These are phyloP conservation scores for Endotricha flammealis DNA, from an alignment of 2,888 invertebrate species.

Conservation along the genomic window DNA sequence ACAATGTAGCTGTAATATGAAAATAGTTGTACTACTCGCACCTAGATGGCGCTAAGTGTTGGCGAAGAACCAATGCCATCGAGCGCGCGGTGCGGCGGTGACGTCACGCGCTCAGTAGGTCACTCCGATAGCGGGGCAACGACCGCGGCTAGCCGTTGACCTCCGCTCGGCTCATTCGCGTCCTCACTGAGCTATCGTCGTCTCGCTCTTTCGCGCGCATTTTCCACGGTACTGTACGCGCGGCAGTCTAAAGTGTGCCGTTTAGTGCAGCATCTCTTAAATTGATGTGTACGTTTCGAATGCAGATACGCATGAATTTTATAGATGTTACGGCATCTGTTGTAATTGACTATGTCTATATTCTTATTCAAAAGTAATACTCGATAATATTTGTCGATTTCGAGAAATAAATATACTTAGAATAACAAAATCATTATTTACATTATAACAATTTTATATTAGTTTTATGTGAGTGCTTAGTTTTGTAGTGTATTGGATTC, in stretches of 20 bases:
- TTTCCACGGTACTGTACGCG: constrained; percentile 59
- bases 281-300: constrained; percentile 42
- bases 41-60: constrained; percentile 64
- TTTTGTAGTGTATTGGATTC: too few relatives aligned
- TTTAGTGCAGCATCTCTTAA: constrained; percentile 46
- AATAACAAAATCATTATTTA: too few relatives aligned
- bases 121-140: constrained; percentile 79
- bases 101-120: constrained; percentile 79
- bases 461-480: too few relatives aligned
- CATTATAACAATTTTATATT: too few relatives aligned
- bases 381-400: too few relatives aligned
- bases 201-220: constrained; percentile 56
- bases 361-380: too few relatives aligned
- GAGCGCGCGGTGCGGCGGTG: constrained; percentile 67
- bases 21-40: constrained; percentile 48
- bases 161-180: constrained; percentile 71
- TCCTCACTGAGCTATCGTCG: constrained; percentile 56
- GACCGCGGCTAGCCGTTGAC: constrained; percentile 80
- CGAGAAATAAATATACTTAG: too few relatives aligned
- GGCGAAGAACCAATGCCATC: constrained; percentile 51
- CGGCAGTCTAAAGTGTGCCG: constrained; percentile 45
- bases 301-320: constrained; percentile 8
- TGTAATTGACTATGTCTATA: constrained; percentile 7
- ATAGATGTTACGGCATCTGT: constrained; percentile 2
- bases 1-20: too few relatives aligned